These are phyloP conservation scores for Echeneis naucrates DNA, from an alignment of 2,797 vertebrate species.

Conservation along the genomic window DNA sequence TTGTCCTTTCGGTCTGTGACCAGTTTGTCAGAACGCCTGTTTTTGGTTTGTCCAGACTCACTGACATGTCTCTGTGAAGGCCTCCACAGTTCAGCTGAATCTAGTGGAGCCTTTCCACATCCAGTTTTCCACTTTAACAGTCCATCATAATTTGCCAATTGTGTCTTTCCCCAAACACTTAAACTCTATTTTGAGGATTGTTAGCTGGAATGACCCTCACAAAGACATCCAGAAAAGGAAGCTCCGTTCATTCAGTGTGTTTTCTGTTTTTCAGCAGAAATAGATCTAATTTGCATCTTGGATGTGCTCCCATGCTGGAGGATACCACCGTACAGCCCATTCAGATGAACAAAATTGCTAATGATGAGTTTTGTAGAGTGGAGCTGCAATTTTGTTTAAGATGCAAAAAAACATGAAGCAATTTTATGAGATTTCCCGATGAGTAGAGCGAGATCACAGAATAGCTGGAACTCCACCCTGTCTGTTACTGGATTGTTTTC, in stretches of 20 bases:
- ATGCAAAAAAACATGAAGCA: slow-evolving; percentile 45
- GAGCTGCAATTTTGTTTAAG: slow-evolving; percentile 49
- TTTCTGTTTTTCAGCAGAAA: slow-evolving; percentile 3
- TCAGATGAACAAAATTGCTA: slow-evolving; percentile 48
- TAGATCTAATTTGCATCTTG: slow-evolving; percentile 41
- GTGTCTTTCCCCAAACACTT: not conserved
- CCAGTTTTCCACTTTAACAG: not conserved
- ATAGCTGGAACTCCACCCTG: not conserved
- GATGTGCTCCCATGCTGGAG: slow-evolving; percentile 1
- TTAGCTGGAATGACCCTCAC: slow-evolving; percentile 13
- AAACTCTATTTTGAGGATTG: not conserved
- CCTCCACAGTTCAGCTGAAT: not conserved
- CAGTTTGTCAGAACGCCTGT: not conserved
- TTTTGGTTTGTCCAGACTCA: not conserved
- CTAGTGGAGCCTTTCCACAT: not conserved
- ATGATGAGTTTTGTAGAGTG: slow-evolving; percentile 37
- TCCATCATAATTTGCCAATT: not conserved
- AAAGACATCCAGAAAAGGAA: slow-evolving; percentile 7
- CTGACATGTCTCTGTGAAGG: not conserved
- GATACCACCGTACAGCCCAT: slow-evolving; percentile 8
- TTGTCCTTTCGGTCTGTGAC: not conserved
- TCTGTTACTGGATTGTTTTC: not conserved
- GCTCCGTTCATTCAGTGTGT: slow-evolving; percentile 5
- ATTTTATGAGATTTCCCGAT: slow-evolving; percentile 44
- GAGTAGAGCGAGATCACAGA: slow-evolving; percentile 25